These are phyloP conservation scores for Tetheella fluctuosa DNA, from an alignment of 2,888 invertebrate genomes.

Conservation along the genomic window DNA sequence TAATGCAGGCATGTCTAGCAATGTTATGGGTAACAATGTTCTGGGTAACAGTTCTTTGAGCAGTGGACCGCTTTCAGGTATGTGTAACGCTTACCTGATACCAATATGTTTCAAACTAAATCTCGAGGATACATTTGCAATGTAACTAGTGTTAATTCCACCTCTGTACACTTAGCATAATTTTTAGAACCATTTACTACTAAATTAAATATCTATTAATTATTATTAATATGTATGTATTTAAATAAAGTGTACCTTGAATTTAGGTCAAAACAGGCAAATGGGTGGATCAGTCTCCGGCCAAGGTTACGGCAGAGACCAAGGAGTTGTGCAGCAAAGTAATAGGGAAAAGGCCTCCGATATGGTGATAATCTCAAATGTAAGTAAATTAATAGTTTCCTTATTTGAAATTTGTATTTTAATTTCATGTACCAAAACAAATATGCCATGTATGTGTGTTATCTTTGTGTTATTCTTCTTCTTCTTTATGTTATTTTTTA, in stretches of 20 bases:
- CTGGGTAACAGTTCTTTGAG: slow-evolving; percentile 60
- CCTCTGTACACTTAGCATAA: too few species aligned
- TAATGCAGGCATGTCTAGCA: slow-evolving; percentile 48
- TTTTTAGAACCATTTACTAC: too few species aligned
- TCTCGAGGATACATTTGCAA: too few species aligned
- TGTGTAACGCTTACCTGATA: too few species aligned
- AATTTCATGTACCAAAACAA: neutral
- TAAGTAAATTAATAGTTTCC: slow-evolving; percentile 45
- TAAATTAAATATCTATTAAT: too few species aligned
- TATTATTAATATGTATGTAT: too few species aligned
- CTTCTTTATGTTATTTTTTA: too few species aligned
- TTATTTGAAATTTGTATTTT: too few species aligned
- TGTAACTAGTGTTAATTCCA: too few species aligned
- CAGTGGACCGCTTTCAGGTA: slow-evolving; percentile 74
- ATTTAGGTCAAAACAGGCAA: slow-evolving; percentile 58
- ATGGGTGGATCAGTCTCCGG: slow-evolving; percentile 55
- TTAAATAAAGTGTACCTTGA: slow-evolving; percentile 12
- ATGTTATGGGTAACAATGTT: slow-evolving; percentile 60
- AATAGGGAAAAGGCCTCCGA: slow-evolving; percentile 70
- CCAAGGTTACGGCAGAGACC: slow-evolving; percentile 64
- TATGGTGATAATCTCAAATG: slow-evolving; percentile 79
- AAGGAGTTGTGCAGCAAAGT: slow-evolving; percentile 44
- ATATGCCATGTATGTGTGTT: too few species aligned
- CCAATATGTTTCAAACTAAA: too few species aligned
- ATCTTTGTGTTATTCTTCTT: too few species aligned